These are phyloP conservation scores for Malurus elegans DNA, from an alignment of 2,113 vertebrate species.

Conservation along the genomic window DNA sequence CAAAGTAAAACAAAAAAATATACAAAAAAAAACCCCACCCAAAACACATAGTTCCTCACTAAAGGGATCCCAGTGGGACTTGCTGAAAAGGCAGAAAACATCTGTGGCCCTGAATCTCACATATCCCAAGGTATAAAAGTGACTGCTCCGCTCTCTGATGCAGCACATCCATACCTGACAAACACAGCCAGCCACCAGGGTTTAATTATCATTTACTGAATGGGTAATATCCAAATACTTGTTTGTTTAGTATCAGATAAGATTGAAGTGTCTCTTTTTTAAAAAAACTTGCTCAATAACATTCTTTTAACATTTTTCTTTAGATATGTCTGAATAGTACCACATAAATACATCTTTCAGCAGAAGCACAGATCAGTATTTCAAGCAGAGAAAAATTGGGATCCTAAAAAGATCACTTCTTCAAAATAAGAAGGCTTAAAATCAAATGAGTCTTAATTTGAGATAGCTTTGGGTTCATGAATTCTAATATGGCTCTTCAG, in stretches of 20 bases:
- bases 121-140: rapidly evolving
- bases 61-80: neutral
- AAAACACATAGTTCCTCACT: neutral
- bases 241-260: neutral
- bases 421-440: neutral
- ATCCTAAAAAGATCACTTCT: neutral
- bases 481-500: neutral
- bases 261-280: neutral
- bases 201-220: neutral
- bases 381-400: neutral
- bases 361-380: neutral
- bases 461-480: neutral
- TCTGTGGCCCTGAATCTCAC: neutral
- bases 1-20: no score
- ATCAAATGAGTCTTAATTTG: neutral
- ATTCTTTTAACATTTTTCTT: neutral
- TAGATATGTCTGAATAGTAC: neutral
- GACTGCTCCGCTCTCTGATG: neutral
- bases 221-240: neutral
- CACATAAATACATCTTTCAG: neutral
- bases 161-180: neutral
- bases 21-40: neutral
- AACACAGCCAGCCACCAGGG: rapidly evolving
- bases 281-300: neutral
- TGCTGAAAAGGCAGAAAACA: neutral